Conservation (phyloP, 2,113 vertebrate species). For the Grus americana region DNA sequence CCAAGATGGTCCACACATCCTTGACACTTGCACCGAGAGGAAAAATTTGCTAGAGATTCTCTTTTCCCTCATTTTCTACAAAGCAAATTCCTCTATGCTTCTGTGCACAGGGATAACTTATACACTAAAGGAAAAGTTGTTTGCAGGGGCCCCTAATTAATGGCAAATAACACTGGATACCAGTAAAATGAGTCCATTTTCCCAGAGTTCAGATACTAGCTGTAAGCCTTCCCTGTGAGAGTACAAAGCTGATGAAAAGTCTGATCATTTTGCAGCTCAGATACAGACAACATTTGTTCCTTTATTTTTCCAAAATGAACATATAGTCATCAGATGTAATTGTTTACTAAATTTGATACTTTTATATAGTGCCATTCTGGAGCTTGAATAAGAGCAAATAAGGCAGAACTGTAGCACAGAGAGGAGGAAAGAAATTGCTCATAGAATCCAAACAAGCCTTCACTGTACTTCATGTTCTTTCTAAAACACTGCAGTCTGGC, state of each 20-base stretch:
- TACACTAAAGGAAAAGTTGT: not conserved
- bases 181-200: not conserved
- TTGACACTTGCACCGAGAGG: fast-evolving
- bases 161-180: not conserved
- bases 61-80: not conserved
- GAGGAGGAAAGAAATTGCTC: not conserved
- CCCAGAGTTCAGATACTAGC: not conserved
- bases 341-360: slow-evolving; percentile 30
- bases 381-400: slow-evolving; percentile 20
- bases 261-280: slow-evolving; percentile 33
- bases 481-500: not conserved
- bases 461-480: not conserved
- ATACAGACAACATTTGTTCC: not conserved
- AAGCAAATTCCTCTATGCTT: not conserved
- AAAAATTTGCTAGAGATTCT: not conserved
- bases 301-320: slow-evolving; percentile 19
- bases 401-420: not conserved
- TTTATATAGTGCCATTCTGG: not conserved
- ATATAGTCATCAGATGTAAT: slow-evolving; percentile 36
- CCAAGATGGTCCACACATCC: not conserved
- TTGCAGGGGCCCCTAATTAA: not conserved
- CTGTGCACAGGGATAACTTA: not conserved
- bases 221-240: not conserved
- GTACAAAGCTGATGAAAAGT: not conserved
- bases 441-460: not conserved